Evolutionary conservation across 1,140 invertebrate genomes (phyloP), one percentile per base, ranked within the genome.

Genomic region (Drosophila melanica): DNA sequence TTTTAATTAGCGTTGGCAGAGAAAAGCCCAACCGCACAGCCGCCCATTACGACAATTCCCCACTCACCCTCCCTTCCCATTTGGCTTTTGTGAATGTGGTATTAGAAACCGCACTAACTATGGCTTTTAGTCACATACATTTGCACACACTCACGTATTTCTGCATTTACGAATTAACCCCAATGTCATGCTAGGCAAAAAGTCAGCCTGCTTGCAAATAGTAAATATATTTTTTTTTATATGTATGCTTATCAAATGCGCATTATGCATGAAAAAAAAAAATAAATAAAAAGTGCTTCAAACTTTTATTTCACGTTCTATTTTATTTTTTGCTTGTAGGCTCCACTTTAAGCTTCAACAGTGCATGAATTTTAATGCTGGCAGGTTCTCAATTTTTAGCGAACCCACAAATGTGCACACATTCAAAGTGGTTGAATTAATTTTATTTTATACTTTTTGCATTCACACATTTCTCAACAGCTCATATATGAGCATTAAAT

Each of bases 81-180:
- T 64, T n/a, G 54, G 7, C 45, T 47, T 75, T 54, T 79, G 58
- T 66, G 53, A 65, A 48, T 79, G 53, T 63, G 72, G 62, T 14
- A 82, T 85, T 79, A 80, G 80, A 68, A 64, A 60, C 60, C 68
- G 41, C 50, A 45, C 50, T 42, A 51, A 39, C 42, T 57, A 58
- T 73, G 54, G 58, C 47, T 50, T 63, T n/a, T 63, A 50, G 33
- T 18, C 45, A 42, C 50, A 42, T 27, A 9, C 18, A 14, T 48
- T n/a, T 12, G 44, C 16, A 41, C 18, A 4, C 33, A 14, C 37
- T 6, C 20, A 44, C n/a, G 33, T 53, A 45, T 41, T 42, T 51
- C 11, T 70, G 58, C 69, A 77, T 86, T 66, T 79, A 72, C 76
- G 84, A 77, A 79, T 89, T 82, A 87, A 81, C 64, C 81, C 44